phyloP scores from a whole-genome alignment of 1,140 invertebrate species.

The Drosophila repletoides region DNA sequence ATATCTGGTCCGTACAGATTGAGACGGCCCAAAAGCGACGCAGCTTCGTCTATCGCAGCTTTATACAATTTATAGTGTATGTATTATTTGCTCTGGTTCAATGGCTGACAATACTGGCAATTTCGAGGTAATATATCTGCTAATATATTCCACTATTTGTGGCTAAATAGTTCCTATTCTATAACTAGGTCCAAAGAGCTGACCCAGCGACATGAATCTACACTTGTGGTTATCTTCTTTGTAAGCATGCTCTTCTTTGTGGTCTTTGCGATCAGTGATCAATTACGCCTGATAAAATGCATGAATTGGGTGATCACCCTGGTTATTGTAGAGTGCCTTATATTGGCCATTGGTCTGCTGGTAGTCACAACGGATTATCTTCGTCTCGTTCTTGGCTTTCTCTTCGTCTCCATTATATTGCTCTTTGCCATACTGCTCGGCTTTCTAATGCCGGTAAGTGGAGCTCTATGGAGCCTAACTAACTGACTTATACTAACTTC shows the following conservation, averaged over 20 bases:
- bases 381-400: slow-evolving; percentile 1
- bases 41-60: slow-evolving; percentile 5
- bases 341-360: slow-evolving; percentile 15
- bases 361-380: not conserved
- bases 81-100: slow-evolving; percentile 2
- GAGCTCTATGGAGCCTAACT: not conserved
- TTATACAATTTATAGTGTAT: not conserved
- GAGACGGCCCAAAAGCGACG: slow-evolving; percentile 26
- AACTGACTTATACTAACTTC: not conserved
- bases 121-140: not conserved
- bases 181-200: not conserved
- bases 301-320: slow-evolving; percentile 5
- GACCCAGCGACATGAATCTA: not conserved
- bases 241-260: slow-evolving; percentile 9
- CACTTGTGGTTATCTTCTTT: slow-evolving; percentile 4
- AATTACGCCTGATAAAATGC: not conserved
- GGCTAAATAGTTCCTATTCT: slow-evolving; percentile 5
- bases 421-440: not conserved
- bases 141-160: not conserved
- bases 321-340: slow-evolving; percentile 21
- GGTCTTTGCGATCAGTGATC: slow-evolving; percentile 4
- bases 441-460: slow-evolving; percentile 33
- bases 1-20: slow-evolving; percentile 1
- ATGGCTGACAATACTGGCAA: slow-evolving; percentile 9
- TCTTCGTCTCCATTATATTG: not conserved